A percentile compares a stretch with the other conserved stretches of the same genome.
phyloP scores from a whole-genome alignment of 1,140 invertebrate species.

The Cherax destructor region DNA sequence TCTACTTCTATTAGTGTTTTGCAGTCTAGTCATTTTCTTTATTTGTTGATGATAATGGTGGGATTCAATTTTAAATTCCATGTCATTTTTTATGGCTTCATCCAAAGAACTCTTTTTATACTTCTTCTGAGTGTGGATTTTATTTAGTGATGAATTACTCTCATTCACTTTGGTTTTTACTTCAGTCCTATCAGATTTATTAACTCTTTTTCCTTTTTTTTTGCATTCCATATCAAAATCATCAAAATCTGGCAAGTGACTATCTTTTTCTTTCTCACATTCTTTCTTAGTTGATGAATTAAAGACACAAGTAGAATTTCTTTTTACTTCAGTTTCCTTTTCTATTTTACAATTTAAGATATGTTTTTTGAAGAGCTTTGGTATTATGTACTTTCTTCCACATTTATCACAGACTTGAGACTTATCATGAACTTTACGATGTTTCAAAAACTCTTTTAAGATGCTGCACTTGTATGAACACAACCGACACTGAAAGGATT shows the following conservation, averaged over 20 bases:
- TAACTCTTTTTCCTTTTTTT: background rate
- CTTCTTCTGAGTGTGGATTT: background rate
- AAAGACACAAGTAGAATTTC: background rate
- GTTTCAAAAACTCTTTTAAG: slow-evolving; percentile 30
- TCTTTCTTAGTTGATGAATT: background rate
- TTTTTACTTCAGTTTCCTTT: background rate
- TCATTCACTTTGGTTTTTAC: background rate
- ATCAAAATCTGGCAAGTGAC: background rate
- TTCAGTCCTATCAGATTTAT: background rate
- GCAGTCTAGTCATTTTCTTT: slow-evolving; percentile 12
- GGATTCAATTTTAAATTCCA: slow-evolving; percentile 42
- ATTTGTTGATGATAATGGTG: slow-evolving; percentile 50
- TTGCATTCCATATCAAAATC: background rate
- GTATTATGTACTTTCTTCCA: slow-evolving; percentile 42
- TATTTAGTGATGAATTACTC: background rate
- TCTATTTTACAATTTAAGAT: slow-evolving; percentile 9
- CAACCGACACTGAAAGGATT: slow-evolving; percentile 28
- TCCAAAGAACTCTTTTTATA: background rate
- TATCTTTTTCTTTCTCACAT: background rate
- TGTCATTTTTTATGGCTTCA: slow-evolving; percentile 12
- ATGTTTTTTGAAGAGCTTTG: slow-evolving; percentile 24
- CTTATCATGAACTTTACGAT: slow-evolving; percentile 28
- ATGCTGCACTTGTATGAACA: slow-evolving; percentile 10
- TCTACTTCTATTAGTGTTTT: background rate
- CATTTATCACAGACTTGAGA: slow-evolving; percentile 31